Evolutionary conservation across 2,113 vertebrate genomes (phyloP).

Genomic region (Aegypius monachus): DNA sequence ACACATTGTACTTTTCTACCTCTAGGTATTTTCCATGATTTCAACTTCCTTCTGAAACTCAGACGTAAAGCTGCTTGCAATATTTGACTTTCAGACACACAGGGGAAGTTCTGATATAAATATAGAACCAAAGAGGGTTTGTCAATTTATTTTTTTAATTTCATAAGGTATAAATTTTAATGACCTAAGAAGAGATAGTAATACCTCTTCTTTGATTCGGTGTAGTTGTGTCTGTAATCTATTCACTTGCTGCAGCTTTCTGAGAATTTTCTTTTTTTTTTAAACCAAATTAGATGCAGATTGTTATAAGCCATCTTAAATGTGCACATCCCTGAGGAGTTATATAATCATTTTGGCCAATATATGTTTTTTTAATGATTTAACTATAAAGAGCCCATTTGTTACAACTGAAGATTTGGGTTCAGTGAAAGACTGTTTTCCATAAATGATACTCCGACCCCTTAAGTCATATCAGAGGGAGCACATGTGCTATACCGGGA

Average conservation of each 20-base stretch:
- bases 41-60: not conserved
- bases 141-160: not conserved
- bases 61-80: not conserved
- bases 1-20: not conserved
- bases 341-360: not conserved
- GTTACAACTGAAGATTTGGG: not conserved
- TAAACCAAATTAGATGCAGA: not conserved
- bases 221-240: not conserved
- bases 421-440: not conserved
- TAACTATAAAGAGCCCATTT: not conserved
- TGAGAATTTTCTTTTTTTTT: not conserved
- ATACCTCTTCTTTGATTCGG: not conserved
- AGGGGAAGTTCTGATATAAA: not conserved
- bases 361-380: not conserved
- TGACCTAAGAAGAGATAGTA: not conserved
- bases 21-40: constrained; percentile 14
- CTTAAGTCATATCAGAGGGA: not conserved
- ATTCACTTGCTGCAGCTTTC: not conserved
- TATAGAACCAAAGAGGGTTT: not conserved
- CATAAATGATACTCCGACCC: not conserved
- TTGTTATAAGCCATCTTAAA: not conserved
- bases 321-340: not conserved
- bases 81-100: not conserved
- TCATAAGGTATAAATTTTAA: not conserved
- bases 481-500: not conserved